Conservation (phyloP, 2,797 vertebrate genomes). For the Chaunax sp. region DNA sequence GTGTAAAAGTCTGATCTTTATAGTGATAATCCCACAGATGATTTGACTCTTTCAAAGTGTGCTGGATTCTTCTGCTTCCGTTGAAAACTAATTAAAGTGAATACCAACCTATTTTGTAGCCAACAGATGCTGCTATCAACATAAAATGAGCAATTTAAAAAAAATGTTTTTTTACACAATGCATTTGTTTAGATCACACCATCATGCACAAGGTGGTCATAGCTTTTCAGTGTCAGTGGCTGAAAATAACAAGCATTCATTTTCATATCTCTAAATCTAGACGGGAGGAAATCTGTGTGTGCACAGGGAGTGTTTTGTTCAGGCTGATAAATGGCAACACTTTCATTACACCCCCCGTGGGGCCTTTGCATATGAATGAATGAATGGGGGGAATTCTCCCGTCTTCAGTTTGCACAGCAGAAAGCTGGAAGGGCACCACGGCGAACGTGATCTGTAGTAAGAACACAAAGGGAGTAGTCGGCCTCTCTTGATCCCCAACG, state of each 20-base stretch:
- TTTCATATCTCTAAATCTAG: not conserved
- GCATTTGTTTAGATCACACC: no score
- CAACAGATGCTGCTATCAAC: not conserved
- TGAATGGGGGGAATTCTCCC: constrained; percentile 3
- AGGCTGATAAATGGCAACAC: constrained; percentile 45
- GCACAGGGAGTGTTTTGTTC: constrained; percentile 52
- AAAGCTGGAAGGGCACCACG: constrained; percentile 8
- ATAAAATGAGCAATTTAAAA: no score
- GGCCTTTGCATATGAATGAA: constrained; percentile 59
- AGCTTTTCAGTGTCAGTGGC: not conserved
- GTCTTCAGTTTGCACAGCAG: constrained; percentile 17
- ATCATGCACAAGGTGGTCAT: no score
- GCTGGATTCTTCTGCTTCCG: not conserved
- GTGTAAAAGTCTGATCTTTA: not conserved
- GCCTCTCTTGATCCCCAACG: constrained; percentile 17
- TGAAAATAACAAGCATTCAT: not conserved
- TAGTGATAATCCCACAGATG: not conserved
- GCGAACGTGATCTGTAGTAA: constrained; percentile 23
- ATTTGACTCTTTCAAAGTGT: not conserved
- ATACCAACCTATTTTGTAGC: not conserved
- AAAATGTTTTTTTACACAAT: no score
- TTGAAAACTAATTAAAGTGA: not conserved
- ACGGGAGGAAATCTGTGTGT: constrained; percentile 27
- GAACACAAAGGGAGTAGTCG: constrained; percentile 4
- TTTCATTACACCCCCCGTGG: constrained; percentile 14